Evolutionary conservation across 1,140 invertebrate species (phyloP), one percentile per base, ranked within the genome.

Genomic region (Alviniconcha marisindica): DNA sequence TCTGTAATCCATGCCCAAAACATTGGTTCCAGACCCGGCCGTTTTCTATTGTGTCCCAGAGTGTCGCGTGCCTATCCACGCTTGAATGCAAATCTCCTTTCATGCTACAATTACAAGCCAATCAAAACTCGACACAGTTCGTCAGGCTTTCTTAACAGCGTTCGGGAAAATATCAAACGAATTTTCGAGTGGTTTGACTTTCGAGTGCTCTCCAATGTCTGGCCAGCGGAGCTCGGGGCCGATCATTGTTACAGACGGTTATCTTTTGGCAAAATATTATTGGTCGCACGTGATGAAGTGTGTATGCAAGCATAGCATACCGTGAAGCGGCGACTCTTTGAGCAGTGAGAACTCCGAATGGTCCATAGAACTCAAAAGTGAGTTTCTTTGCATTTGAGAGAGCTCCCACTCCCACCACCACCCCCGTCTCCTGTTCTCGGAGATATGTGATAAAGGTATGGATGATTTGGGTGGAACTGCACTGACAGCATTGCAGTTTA

Each of bases 301-400:
- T 12, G 63, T 66, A 33, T 66, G 63, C 63, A 66, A 66, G 33
- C 63, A 66, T 60, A n/a, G n/a, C 48, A n/a, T n/a, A n/a, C n/a
- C n/a, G n/a, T n/a, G n/a, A n/a, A n/a, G n/a, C n/a, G n/a, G n/a
- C n/a, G n/a, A n/a, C n/a, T n/a, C n/a, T n/a, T n/a, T n/a, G n/a
- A n/a, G n/a, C n/a, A n/a, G n/a, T n/a, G n/a, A n/a, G n/a, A n/a
- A n/a, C n/a, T n/a, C n/a, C n/a, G n/a, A n/a, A n/a, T n/a, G n/a
- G n/a, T n/a, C n/a, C n/a, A n/a, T n/a, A n/a, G n/a, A n/a, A n/a
- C n/a, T n/a, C n/a, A n/a, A n/a, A n/a, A n/a, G n/a, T n/a, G n/a
- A n/a, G n/a, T n/a, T n/a, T n/a, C n/a, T n/a, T n/a, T n/a, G n/a
- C n/a, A n/a, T n/a, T n/a, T n/a, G n/a, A n/a, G n/a, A n/a, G n/a